These are phyloP conservation scores for Lordiphosa clarofinis DNA, from an alignment of 1,140 invertebrate genomes.

Conservation along the genomic window DNA sequence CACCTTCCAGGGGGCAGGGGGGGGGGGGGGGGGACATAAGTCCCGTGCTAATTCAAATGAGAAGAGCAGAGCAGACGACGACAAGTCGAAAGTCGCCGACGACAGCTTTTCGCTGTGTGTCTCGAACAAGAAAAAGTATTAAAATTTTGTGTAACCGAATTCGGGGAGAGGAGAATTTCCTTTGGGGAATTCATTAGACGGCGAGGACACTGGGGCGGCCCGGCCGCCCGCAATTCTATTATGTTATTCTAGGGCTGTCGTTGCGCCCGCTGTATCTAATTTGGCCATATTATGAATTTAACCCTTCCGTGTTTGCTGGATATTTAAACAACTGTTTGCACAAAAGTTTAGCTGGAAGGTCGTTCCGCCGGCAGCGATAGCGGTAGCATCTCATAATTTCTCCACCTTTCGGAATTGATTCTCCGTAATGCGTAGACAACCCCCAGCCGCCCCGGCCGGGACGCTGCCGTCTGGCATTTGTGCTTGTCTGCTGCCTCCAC, in stretches of 20 bases:
- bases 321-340: slow-evolving; percentile 77
- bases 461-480: slow-evolving; percentile 40
- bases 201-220: neutral
- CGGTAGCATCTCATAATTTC: slow-evolving; percentile 57
- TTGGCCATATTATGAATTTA: slow-evolving; percentile 77
- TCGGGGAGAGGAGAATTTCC: slow-evolving; percentile 61
- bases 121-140: slow-evolving; percentile 64
- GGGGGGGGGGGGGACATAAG: neutral
- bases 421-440: slow-evolving; percentile 53
- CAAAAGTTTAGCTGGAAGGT: slow-evolving; percentile 74
- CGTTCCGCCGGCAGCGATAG: slow-evolving; percentile 31
- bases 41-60: slow-evolving; percentile 41
- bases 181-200: slow-evolving; percentile 71
- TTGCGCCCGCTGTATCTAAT: slow-evolving; percentile 62
- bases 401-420: slow-evolving; percentile 55
- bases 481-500: slow-evolving; percentile 23
- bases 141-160: slow-evolving; percentile 66
- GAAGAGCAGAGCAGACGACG: neutral
- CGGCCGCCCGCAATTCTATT: slow-evolving; percentile 45
- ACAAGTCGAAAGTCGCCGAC: slow-evolving; percentile 6
- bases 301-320: slow-evolving; percentile 75
- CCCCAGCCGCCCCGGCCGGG: slow-evolving; percentile 2
- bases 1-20: neutral
- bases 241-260: slow-evolving; percentile 64
- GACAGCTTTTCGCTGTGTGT: slow-evolving; percentile 9